Percentiles rank a stretch among this genome's conserved stretches.
These are phyloP conservation scores for Esox lucius DNA, from an alignment of 2,797 vertebrate genomes.

Conservation along the genomic window DNA sequence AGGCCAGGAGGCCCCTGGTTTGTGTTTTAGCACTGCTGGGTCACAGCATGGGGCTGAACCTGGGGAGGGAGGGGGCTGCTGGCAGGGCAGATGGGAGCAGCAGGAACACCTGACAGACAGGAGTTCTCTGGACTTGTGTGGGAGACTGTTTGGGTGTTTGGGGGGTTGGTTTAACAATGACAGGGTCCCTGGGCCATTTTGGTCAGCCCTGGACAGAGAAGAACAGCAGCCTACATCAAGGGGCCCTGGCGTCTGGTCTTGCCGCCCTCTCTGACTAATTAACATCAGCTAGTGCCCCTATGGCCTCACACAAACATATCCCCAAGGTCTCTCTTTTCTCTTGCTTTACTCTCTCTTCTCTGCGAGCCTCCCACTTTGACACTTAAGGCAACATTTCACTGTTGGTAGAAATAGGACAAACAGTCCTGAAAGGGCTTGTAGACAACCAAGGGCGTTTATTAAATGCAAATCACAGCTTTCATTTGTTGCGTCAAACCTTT, in stretches of 20 bases:
- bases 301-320: constrained; percentile 10
- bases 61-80: constrained; percentile 3
- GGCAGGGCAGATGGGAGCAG: neutral
- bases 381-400: neutral
- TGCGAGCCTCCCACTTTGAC: neutral
- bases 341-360: constrained; percentile 8
- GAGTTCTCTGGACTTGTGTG: neutral
- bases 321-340: constrained; percentile 7
- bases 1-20: constrained; percentile 10
- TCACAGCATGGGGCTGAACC: constrained; percentile 30
- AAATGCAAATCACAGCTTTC: neutral
- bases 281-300: constrained; percentile 21
- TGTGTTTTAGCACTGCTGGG: constrained; percentile 12
- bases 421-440: neutral
- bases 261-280: constrained; percentile 31
- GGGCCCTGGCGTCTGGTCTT: neutral
- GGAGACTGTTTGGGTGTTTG: neutral
- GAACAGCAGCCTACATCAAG: constrained; percentile 17
- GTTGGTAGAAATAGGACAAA: neutral
- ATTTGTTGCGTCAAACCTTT: neutral
- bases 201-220: constrained; percentile 20
- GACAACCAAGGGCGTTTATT: neutral
- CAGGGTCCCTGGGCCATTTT: constrained; percentile 26
- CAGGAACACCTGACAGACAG: neutral
- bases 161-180: neutral